Base-by-base conservation (phyloP, 2,888 invertebrate species). In the Cancer borealis region DNA sequence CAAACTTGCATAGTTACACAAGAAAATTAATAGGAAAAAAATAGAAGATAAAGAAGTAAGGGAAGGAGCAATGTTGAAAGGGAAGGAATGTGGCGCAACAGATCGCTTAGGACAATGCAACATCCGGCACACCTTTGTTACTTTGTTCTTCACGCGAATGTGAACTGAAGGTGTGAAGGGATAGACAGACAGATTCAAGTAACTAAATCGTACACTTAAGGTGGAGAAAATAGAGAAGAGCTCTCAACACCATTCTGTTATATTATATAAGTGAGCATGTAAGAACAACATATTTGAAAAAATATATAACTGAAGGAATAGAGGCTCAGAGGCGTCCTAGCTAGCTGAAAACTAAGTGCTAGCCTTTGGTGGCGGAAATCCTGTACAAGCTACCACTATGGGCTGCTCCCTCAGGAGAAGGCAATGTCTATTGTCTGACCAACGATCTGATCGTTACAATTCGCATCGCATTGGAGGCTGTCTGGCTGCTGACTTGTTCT, bases 71-170 rank as follows among this genome's bases (percentile, higher is more conserved):
- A 8, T 30, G 84, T 10, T n/a, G 84, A 84, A 30, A 39, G 30
- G 39, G 26, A 39, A 84, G 84, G 39, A 84, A 84, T 17, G 39
- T 84, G 84, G 84, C 84, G 84, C 84, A 84, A 84, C 84, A 84
- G 84, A 84, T 84, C 8, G 39, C 39, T 84, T 14, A 39, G 39
- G 84, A 84, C 84, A 84, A 84, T 84, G 39, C 17, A 17, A 84
- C 84, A 84, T 84, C 84, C 84, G 30, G 84, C 39, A 84, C 39
- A 14, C 39, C 39, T 84, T 21, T 39, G 30, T 30, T 30, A 39
- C 84, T 14, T 39, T 21, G 73, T 84, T 84, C 84, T 39, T 84
- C 39, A 39, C 84, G 30, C 39, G 3, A 39, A 30, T 79, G 17
- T 84, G 84, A 39, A 39, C 17, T 30, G 39, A 84, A 10, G 84